Evolutionary conservation across 1,140 invertebrate species (phyloP).

Genomic region (Cylas formicarius): DNA sequence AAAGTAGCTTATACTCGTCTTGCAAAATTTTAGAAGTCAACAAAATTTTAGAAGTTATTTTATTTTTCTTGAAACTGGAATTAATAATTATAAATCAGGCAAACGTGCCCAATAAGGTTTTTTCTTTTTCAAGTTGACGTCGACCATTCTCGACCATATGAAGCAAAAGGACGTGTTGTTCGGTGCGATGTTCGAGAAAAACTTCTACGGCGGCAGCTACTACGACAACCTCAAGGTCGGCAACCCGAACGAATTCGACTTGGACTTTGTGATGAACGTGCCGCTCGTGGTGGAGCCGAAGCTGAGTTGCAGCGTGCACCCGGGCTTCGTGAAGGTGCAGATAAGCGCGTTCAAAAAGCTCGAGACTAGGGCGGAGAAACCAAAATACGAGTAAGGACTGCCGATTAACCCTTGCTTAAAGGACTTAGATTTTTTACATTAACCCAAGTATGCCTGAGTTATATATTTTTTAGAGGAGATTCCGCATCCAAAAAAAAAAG

Average conservation of each 20-base stretch:
- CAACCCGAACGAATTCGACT: constrained; percentile 48
- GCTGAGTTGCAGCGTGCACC: constrained; percentile 14
- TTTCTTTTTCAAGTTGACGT: too few species aligned
- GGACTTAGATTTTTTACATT: background rate
- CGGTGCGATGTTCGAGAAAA: constrained; percentile 30
- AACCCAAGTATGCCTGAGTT: too few species aligned
- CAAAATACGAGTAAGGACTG: constrained; percentile 7
- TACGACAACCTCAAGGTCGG: constrained; percentile 48
- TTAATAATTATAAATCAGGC: too few species aligned
- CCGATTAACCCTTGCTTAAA: background rate
- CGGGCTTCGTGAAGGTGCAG: constrained; percentile 25
- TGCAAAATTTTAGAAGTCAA: too few species aligned
- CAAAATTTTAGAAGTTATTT: too few species aligned
- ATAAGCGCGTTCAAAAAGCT: constrained; percentile 1
- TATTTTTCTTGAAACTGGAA: too few species aligned
- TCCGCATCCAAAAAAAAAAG: too few species aligned
- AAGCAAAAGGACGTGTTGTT: constrained; percentile 21
- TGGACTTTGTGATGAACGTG: constrained; percentile 36
- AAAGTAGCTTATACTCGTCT: too few species aligned
- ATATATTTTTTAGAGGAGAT: too few species aligned
- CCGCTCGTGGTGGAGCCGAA: constrained; percentile 12
- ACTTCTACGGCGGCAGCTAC: constrained; percentile 47
- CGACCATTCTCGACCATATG: too few species aligned
- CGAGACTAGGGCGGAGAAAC: background rate
- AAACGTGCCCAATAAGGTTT: too few species aligned